Percentiles rank a stretch among this genome's conserved stretches.
phyloP scores from a whole-genome alignment of 2,888 invertebrate species.

The Caenorhabditis plicata region DNA sequence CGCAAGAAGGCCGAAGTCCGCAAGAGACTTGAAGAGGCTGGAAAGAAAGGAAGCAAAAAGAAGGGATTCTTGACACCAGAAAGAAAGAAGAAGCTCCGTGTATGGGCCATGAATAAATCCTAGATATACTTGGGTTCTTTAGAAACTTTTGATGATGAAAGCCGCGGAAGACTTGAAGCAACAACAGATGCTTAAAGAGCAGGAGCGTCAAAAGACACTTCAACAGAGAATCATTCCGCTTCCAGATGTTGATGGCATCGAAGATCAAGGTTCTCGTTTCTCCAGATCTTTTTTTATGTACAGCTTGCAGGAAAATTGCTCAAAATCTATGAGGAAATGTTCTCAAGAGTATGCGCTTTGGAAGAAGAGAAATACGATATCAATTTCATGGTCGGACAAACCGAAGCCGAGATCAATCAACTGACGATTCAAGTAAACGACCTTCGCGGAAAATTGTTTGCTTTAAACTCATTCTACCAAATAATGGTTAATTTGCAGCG shows the following conservation, averaged over 20 bases:
- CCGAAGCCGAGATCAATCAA: slow-evolving; percentile 80
- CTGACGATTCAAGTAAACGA: slow-evolving; percentile 99
- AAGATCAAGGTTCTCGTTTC: slow-evolving; percentile 87
- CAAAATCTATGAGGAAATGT: slow-evolving; percentile 59
- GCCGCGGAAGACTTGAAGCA: slow-evolving; percentile 98
- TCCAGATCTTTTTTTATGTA: no score
- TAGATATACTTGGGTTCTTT: slow-evolving; percentile 31
- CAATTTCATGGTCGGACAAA: slow-evolving; percentile 84
- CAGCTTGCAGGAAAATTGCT: slow-evolving; percentile 48
- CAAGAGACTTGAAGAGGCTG: slow-evolving; percentile 95
- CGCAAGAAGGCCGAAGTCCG: slow-evolving; percentile 97
- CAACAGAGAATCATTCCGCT: slow-evolving; percentile 89
- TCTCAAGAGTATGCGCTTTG: slow-evolving; percentile 72
- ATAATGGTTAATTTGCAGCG: slow-evolving; percentile 29
- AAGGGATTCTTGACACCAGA: slow-evolving; percentile 99
- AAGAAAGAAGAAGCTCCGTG: slow-evolving; percentile 99
- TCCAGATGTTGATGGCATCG: slow-evolving; percentile 80
- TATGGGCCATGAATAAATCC: slow-evolving; percentile 69
- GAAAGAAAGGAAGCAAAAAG: slow-evolving; percentile 97
- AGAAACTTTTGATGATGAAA: slow-evolving; percentile 98
- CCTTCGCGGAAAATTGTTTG: slow-evolving; percentile 92
- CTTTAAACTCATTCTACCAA: slow-evolving; percentile 25
- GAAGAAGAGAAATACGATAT: slow-evolving; percentile 82
- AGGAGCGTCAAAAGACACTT: slow-evolving; percentile 83
- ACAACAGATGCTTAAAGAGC: slow-evolving; percentile 96